Base-by-base conservation (phyloP, 1,140 invertebrate species). In the Bacillus rossius region DNA sequence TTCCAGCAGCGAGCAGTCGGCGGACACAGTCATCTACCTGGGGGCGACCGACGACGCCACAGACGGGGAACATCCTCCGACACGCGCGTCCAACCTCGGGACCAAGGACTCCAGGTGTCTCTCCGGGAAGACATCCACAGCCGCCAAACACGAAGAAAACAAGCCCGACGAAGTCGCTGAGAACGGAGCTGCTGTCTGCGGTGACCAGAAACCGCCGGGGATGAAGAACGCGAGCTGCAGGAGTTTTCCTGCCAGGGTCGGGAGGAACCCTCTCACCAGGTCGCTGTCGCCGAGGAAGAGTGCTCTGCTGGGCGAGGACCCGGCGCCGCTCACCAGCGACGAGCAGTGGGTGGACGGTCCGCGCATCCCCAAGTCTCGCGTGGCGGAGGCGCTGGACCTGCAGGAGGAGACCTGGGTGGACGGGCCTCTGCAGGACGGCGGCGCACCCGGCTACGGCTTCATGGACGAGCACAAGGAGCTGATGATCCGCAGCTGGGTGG, bases 311-410 rank as follows among this genome's bases (percentile, higher is more conserved):
- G 29, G 29, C 4, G 29, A 10, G 29, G 29, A 34, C 29, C 5
- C 29, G 5, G 29, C 29, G 29, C 4, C 4, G 5, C 55, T 53
- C 14, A 53, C 41, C 17, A 84, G 81, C 61, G 92, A 95, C 65
- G 94, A 97, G 69, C 90, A 94, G 67, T 98, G 94, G 94, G 92
- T 98, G 52, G 94, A 98, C 76, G 94, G 94, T 1, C 94, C 94
- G 0, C 81, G 90, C 67, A 88, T 94, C 63, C 87, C 88, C 0
- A 89, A 89, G 65, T 88, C 85, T 8, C 87, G 85, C 69, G 83
- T 91, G n/a, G 88, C 86, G 0, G 89, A 91, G 73, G 88, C 85
- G 0, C 79, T 92, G 64, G 76, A 85, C n/a, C 82, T 90, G 69
- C 87, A 89, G 67, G 88, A 89, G 69, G 94, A 96, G 75, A 94